These are phyloP conservation scores for Cydia amplana DNA, from an alignment of 1,140 invertebrate species.

Conservation along the genomic window DNA sequence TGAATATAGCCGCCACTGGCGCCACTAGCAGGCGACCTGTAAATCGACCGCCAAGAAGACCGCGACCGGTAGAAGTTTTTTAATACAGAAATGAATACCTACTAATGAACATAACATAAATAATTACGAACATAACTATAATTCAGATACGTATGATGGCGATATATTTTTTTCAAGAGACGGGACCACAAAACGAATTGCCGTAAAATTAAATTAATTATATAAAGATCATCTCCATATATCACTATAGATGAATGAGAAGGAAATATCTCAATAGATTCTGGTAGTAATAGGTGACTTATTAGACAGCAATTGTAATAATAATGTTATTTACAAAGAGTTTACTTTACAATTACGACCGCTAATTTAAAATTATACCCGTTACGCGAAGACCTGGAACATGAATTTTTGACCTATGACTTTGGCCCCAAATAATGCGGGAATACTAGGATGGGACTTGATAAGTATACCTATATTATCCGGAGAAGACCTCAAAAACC, in stretches of 20 bases:
- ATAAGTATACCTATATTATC: no score
- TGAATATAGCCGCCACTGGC: no score
- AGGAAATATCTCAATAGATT: neutral
- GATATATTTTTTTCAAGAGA: neutral
- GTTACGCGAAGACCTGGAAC: neutral
- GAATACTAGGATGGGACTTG: neutral
- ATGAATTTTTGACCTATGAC: constrained; percentile 4
- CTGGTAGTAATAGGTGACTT: neutral
- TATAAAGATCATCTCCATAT: neutral
- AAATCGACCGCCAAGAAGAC: neutral
- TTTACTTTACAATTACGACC: constrained; percentile 5
- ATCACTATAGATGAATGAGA: neutral
- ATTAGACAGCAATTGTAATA: neutral
- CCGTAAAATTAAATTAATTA: neutral
- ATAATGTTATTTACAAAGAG: neutral
- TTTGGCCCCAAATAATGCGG: neutral
- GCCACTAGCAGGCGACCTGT: neutral
- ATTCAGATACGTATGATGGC: neutral
- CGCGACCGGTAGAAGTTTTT: neutral
- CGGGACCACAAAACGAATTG: neutral
- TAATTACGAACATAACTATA: no score
- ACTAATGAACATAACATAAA: no score
- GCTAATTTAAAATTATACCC: neutral
- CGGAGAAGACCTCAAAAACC: neutral
- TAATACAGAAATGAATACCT: neutral